Evolutionary conservation across 2,888 invertebrate species (phyloP).

Genomic region (Megaustenia siamemsis): DNA sequence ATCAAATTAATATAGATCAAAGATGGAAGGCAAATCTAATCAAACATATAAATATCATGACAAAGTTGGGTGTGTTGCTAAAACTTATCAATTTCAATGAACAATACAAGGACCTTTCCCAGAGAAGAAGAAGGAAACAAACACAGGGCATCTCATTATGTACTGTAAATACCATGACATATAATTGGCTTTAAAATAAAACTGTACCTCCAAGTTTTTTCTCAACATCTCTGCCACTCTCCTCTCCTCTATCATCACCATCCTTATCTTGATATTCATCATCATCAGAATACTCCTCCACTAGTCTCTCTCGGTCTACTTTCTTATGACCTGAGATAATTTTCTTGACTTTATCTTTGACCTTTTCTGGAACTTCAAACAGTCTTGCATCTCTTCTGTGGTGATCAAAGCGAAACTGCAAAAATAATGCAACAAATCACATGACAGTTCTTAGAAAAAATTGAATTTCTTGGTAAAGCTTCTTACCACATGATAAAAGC

Average conservation of each 20-base stretch:
- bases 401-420: constrained; percentile 84
- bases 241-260: constrained; percentile 42
- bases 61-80: too few relatives aligned
- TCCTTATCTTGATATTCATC: constrained; percentile 58
- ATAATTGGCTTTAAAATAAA: too few relatives aligned
- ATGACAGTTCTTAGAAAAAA: neutral
- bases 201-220: constrained; percentile 5
- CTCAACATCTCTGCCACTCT: constrained; percentile 5
- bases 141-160: too few relatives aligned
- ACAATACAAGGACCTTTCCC: too few relatives aligned
- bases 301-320: constrained; percentile 65
- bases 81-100: too few relatives aligned
- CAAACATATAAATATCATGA: too few relatives aligned
- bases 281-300: constrained; percentile 71
- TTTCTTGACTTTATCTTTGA: constrained; percentile 72
- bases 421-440: neutral
- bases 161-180: too few relatives aligned
- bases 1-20: too few relatives aligned
- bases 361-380: constrained; percentile 68
- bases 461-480: too few relatives aligned
- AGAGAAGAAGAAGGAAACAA: too few relatives aligned
- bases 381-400: constrained; percentile 68
- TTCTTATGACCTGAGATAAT: constrained; percentile 66
- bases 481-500: too few relatives aligned
- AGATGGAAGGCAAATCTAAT: too few relatives aligned